A percentile compares a stretch with the other conserved stretches of the same genome.
Conservation (phyloP, 1,140 invertebrate genomes). For the Scaptomyza montana region DNA sequence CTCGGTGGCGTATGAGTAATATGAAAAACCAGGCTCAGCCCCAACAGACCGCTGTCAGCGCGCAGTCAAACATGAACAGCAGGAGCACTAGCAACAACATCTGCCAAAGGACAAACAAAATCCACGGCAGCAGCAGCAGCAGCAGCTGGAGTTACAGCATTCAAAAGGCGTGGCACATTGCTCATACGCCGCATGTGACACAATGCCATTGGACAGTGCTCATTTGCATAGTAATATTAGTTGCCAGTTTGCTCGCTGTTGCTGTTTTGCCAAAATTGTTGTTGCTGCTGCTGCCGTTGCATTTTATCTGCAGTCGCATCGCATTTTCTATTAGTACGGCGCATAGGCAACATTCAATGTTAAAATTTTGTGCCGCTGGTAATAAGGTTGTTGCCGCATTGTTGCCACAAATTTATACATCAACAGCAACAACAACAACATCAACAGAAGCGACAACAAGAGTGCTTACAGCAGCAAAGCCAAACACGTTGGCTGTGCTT, state of each 20-base stretch:
- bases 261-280: constrained; percentile 38
- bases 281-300: constrained; percentile 50
- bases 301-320: constrained; percentile 74
- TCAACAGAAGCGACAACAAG: background rate
- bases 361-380: constrained; percentile 67
- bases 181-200: constrained; percentile 68
- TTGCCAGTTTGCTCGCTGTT: constrained; percentile 41
- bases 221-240: constrained; percentile 82
- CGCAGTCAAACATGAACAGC: constrained; percentile 25
- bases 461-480: constrained; percentile 13
- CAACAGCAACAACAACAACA: constrained; percentile 12
- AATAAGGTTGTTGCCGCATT: constrained; percentile 65
- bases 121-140: constrained; percentile 24
- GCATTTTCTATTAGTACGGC: constrained; percentile 78
- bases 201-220: constrained; percentile 62
- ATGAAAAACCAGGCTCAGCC: constrained; percentile 54
- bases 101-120: constrained; percentile 13
- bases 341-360: constrained; percentile 78
- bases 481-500: constrained; percentile 36
- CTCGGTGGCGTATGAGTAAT: constrained; percentile 79
- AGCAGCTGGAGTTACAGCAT: constrained; percentile 15
- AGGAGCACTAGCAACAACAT: background rate
- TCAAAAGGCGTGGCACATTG: constrained; percentile 68
- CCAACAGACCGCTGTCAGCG: constrained; percentile 65
- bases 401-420: constrained; percentile 54